These are phyloP conservation scores for Acrocyrtus sp. DNA, from an alignment of 2,888 invertebrate species.

Conservation along the genomic window DNA sequence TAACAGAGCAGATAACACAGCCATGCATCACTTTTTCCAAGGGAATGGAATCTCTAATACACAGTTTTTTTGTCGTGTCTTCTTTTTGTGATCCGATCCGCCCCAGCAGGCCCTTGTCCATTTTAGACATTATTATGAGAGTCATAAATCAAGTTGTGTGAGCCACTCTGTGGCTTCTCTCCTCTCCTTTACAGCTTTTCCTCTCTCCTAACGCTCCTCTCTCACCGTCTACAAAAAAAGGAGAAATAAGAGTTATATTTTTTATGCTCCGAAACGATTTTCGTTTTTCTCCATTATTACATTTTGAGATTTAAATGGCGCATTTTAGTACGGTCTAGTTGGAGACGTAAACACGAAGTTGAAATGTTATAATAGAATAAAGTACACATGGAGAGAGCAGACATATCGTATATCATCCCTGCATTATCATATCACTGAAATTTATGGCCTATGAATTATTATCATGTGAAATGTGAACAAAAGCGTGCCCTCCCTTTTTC, in stretches of 20 bases:
- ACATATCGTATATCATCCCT: conserved; percentile 9
- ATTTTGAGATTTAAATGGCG: too few species aligned
- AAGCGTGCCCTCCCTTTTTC: conserved; percentile 9
- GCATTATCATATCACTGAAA: conserved; percentile 13
- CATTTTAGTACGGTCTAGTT: too few species aligned
- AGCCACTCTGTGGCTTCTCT: too few species aligned
- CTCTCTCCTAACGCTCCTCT: too few species aligned
- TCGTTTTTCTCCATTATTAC: too few species aligned
- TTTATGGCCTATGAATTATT: conserved; percentile 35
- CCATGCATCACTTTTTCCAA: conserved; percentile 32
- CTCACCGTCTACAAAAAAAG: too few species aligned
- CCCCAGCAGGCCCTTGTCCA: conserved; percentile 47
- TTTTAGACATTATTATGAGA: conserved; percentile 47
- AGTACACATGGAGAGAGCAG: conserved; percentile 16
- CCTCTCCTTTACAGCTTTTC: too few species aligned
- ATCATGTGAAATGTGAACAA: conserved; percentile 28
- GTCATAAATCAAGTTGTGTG: conserved; percentile 40
- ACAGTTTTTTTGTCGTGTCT: conserved; percentile 15
- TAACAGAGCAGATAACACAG: conserved; percentile 27
- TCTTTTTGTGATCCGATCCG: conserved; percentile 43
- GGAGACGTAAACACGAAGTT: too few species aligned
- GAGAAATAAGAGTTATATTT: too few species aligned
- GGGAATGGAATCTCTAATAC: too few species aligned
- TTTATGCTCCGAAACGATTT: too few species aligned
- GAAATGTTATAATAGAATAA: conserved; percentile 28